Conservation (phyloP, 2,797 vertebrate species). For the Helicolenus hilgendorfi region DNA sequence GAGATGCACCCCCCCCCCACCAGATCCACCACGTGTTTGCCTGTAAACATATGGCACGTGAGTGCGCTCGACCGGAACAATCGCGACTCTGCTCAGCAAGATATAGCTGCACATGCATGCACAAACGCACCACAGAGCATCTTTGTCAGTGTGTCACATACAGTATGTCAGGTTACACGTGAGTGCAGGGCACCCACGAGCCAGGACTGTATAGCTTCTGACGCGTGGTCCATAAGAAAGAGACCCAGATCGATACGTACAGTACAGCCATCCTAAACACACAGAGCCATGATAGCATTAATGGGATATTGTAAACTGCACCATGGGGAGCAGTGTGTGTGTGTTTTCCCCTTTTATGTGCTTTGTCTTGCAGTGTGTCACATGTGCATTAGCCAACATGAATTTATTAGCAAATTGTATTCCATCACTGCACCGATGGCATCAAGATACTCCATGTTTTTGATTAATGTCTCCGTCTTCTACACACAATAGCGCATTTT, state of each 20-base stretch:
- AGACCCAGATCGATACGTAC: conserved; percentile 8
- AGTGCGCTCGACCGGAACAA: conserved; percentile 37
- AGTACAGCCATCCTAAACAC: conserved; percentile 5
- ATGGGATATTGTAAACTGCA: conserved; percentile 18
- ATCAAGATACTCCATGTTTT: neutral
- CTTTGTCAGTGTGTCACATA: conserved; percentile 3
- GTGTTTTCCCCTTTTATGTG: neutral
- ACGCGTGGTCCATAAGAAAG: neutral
- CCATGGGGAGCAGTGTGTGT: neutral
- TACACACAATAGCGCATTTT: neutral
- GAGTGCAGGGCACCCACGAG: conserved; percentile 11
- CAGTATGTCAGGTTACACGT: conserved; percentile 19
- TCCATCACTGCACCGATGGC: neutral
- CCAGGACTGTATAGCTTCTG: neutral
- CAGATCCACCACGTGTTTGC: conserved; percentile 30
- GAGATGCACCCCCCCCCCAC: neutral
- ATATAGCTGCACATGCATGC: conserved; percentile 1
- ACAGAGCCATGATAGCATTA: conserved; percentile 27
- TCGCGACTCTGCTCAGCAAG: neutral
- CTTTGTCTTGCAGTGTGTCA: neutral
- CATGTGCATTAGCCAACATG: neutral
- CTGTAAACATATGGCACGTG: conserved; percentile 71
- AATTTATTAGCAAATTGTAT: conserved; percentile 2
- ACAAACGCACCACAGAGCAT: conserved; percentile 13
- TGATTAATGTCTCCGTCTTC: neutral